Conservation (phyloP, 2,888 invertebrate genomes). For the Hirtodrosophila duncani region DNA sequence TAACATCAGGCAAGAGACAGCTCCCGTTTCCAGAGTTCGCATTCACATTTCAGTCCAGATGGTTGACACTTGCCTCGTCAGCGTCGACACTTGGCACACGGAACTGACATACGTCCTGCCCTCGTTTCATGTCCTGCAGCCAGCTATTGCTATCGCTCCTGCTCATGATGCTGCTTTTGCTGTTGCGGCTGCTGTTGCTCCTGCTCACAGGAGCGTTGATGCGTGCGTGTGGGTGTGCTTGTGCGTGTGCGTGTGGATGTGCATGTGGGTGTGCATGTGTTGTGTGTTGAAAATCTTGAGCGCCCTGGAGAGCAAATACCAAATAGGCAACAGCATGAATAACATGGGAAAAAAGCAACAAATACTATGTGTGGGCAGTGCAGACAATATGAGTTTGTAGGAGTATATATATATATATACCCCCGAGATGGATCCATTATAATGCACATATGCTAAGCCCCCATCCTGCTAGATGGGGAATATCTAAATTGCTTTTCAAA, state of each 20-base stretch:
- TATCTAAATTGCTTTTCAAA: no score
- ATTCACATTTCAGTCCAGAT: constrained; percentile 29
- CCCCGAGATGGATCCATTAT: no score
- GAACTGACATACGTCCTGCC: constrained; percentile 15
- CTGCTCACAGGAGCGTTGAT: constrained; percentile 43
- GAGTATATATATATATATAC: no score
- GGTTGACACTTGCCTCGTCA: constrained; percentile 63
- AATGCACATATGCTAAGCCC: no score
- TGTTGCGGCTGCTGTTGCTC: constrained; percentile 6
- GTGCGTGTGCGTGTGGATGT: background rate
- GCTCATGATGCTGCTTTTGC: constrained; percentile 4
- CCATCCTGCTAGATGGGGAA: no score
- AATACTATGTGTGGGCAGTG: no score
- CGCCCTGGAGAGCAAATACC: no score
- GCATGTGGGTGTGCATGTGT: background rate
- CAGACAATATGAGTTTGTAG: no score
- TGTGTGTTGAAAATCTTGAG: no score
- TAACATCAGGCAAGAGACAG: constrained; percentile 47
- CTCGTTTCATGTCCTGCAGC: background rate
- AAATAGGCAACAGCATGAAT: no score
- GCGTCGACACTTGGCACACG: constrained; percentile 59
- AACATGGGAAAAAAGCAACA: no score
- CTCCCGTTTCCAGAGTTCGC: no score
- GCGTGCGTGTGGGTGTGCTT: constrained; percentile 22
- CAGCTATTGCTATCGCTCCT: background rate